Base-by-base conservation (phyloP, 2,888 invertebrate genomes). In the Ophion ellenae region DNA sequence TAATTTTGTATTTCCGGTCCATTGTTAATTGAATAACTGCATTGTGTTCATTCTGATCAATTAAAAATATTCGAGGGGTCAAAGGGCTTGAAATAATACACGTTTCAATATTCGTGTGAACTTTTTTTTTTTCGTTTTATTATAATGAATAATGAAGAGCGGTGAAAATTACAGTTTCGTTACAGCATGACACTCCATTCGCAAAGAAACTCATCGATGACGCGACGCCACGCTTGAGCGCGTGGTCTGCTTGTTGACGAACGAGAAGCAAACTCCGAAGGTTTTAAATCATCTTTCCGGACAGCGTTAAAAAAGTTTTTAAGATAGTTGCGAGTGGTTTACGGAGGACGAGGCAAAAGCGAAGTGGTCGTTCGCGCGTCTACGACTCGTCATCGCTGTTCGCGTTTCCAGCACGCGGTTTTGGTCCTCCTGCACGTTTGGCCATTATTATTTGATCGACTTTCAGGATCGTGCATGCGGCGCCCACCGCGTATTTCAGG, bases 391-490 rank as follows among this genome's bases (percentile, higher is more conserved):
- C 97, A 93, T 97, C 97, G 91, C 97, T 96, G 89, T 95, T 95
- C 36, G 94, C 95, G 10, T 95, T 96, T 85, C 96, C 96, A 78
- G 94, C 93, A 90, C 96, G 96, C 2, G 97, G 96, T 94, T 99
- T 99, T 0, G 99, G 99, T 67, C 99, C 99, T 69, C 99, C 99
- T 20, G 99, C 99, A 90, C 97, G 96, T 95, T 99, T 99, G 0
- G 99, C 98, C 99, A 99, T 99, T 89, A 99, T 99, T 89, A 99
- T 99, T 95, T 99, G 98, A 95, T 99, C 99, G 40, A 99, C 98
- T 94, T 97, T 97, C 45, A 99, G 95, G 89, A 99, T 97, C 0
- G 99, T 99, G 86, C 97, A 96, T 0, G 99, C 98, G 1, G 99
- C 98, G 86, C 97, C 96, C 0, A 98, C 97, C 0, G 99, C 99